These are phyloP conservation scores for Puffinus mauretanicus DNA, from an alignment of 2,113 vertebrate genomes.

Conservation along the genomic window DNA sequence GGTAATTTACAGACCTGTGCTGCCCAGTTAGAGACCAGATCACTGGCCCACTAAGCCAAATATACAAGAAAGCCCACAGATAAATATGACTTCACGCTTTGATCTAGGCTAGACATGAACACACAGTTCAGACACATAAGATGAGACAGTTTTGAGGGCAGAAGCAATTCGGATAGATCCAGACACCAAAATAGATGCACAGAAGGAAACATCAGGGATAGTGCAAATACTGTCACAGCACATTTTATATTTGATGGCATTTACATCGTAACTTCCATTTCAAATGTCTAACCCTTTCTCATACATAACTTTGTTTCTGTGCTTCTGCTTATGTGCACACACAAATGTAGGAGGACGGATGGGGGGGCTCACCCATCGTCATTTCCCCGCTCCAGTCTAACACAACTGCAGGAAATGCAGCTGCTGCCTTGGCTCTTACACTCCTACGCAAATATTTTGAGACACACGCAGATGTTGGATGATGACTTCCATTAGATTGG, in stretches of 20 bases:
- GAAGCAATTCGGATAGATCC: neutral
- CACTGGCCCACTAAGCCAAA: neutral
- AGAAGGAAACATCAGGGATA: neutral
- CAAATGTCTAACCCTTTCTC: neutral
- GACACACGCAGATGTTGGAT: neutral
- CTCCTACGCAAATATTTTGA: neutral
- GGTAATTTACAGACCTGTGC: conserved; percentile 33
- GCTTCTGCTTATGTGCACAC: neutral
- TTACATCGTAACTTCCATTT: neutral
- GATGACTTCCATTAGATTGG: neutral
- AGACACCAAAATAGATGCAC: neutral
- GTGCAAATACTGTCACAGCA: neutral
- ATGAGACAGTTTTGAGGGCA: neutral
- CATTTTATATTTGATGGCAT: neutral
- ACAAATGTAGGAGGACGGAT: neutral
- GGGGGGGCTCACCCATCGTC: neutral
- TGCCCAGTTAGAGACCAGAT: neutral
- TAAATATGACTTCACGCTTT: neutral
- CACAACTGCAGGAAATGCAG: neutral
- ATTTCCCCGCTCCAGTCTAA: neutral
- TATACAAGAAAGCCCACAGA: neutral
- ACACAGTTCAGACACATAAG: neutral
- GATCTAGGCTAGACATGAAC: neutral
- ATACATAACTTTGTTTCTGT: neutral
- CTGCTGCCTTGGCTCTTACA: neutral